Percentiles rank a stretch among this genome's conserved stretches.
phyloP scores from a whole-genome alignment of 1,140 invertebrate species.

The Arion vulgaris region DNA sequence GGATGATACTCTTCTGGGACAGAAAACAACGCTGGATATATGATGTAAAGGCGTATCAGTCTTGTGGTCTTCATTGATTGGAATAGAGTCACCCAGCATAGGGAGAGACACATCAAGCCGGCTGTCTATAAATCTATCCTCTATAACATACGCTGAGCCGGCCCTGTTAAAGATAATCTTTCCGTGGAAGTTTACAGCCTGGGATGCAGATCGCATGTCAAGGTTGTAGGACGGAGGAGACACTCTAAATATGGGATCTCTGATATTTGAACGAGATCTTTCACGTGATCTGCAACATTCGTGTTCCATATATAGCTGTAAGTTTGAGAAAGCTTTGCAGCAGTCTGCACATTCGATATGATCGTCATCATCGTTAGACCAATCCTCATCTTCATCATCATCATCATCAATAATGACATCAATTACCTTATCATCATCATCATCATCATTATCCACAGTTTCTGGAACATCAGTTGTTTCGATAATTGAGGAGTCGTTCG shows the following conservation, averaged over 20 bases:
- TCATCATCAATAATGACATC: background rate
- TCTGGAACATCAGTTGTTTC: background rate
- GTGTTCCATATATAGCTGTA: slow-evolving; percentile 66
- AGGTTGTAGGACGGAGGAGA: background rate
- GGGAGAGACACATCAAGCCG: slow-evolving; percentile 78
- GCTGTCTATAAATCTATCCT: slow-evolving; percentile 84
- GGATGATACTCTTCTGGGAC: slow-evolving; percentile 79
- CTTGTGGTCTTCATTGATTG: slow-evolving; percentile 78
- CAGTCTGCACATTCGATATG: slow-evolving; percentile 64
- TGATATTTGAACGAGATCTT: too few species aligned
- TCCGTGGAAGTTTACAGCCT: slow-evolving; percentile 84
- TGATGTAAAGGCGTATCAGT: slow-evolving; percentile 79
- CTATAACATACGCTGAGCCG: slow-evolving; percentile 96
- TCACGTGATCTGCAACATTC: slow-evolving; percentile 40
- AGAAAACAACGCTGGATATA: slow-evolving; percentile 91
- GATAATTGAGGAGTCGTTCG: background rate
- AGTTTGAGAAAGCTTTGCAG: slow-evolving; percentile 55
- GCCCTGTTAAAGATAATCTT: slow-evolving; percentile 98
- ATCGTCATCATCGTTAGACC: slow-evolving; percentile 57
- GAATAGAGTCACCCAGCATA: slow-evolving; percentile 78
- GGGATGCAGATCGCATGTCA: background rate
- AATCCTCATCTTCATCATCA: slow-evolving; percentile 7
- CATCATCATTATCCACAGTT: background rate
- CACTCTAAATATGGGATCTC: background rate
- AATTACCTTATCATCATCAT: background rate